These are phyloP conservation scores for Acrobasis consociella DNA, from an alignment of 2,888 invertebrate genomes.

Conservation along the genomic window DNA sequence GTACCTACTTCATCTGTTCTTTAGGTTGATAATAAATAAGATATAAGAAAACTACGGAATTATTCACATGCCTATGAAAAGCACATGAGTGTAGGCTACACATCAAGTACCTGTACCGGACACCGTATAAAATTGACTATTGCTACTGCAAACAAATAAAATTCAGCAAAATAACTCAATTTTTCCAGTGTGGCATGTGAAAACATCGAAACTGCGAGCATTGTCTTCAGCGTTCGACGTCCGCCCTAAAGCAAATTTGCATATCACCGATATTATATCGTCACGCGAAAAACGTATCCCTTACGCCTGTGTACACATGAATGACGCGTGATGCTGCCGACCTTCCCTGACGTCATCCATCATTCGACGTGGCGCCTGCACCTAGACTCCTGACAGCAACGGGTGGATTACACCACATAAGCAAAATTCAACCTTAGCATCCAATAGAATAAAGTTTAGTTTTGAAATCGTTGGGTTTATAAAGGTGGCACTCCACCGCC, in stretches of 20 bases:
- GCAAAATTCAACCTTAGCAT: constrained; percentile 41
- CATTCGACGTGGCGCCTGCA: constrained; percentile 82
- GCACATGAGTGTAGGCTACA: no score
- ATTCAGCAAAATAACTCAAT: background rate
- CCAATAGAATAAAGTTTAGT: constrained; percentile 31
- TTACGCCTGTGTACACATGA: constrained; percentile 83
- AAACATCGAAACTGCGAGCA: constrained; percentile 27
- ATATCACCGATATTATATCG: constrained; percentile 83
- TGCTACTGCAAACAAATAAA: background rate
- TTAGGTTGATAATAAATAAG: no score
- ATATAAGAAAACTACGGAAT: no score
- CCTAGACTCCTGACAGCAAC: constrained; percentile 77
- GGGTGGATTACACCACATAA: constrained; percentile 42
- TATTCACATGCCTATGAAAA: no score
- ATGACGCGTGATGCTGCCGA: constrained; percentile 82
- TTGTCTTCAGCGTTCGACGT: constrained; percentile 52
- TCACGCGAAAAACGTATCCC: constrained; percentile 83
- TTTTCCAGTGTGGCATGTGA: constrained; percentile 17
- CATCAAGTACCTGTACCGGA: no score
- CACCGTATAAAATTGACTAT: no score
- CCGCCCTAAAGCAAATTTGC: constrained; percentile 73
- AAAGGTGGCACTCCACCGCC: constrained; percentile 76
- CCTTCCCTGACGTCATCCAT: constrained; percentile 82
- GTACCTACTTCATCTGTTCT: no score
- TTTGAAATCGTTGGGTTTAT: constrained; percentile 31